These are phyloP conservation scores for Amphiura filiformis DNA, from an alignment of 35 echinoderm and acorn worm genomes.

Conservation along the genomic window DNA sequence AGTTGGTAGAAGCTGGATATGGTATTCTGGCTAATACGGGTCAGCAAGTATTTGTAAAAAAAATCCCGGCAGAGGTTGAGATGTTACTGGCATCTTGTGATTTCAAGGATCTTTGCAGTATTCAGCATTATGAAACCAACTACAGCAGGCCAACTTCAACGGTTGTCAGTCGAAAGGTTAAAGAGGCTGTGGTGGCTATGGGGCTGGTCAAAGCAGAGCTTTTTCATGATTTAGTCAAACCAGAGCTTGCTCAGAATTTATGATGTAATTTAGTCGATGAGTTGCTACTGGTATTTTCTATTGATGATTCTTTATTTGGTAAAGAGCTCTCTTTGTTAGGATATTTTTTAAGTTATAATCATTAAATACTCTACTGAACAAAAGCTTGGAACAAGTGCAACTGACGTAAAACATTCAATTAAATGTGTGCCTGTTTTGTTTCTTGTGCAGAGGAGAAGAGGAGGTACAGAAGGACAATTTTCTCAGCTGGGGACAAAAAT, in stretches of 20 bases:
- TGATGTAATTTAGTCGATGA: no score
- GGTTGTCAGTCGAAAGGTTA: not conserved
- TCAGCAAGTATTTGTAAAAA: not conserved
- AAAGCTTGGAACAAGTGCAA: no score
- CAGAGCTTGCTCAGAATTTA: not conserved
- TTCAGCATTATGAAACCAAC: not conserved
- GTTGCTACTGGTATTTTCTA: no score
- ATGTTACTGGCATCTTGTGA: not conserved
- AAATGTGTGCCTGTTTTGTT: not conserved
- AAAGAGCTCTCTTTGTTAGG: no score
- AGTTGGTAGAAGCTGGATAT: not conserved
- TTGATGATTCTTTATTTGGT: no score
- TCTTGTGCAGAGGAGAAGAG: not conserved
- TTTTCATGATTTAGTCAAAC: not conserved
- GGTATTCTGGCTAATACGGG: not conserved
- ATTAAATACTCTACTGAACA: no score
- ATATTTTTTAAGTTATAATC: no score
- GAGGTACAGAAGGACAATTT: not conserved
- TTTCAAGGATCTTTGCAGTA: not conserved
- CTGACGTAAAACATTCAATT: no score
- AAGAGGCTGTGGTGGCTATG: not conserved
- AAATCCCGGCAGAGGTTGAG: not conserved
- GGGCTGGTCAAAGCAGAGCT: not conserved
- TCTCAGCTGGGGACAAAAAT: not conserved
- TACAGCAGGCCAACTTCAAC: not conserved